A percentile compares a stretch with the other conserved stretches of the same genome.
Evolutionary conservation across 1,140 invertebrate genomes (phyloP).

Genomic region (Pogonomyrmex californicus): DNA sequence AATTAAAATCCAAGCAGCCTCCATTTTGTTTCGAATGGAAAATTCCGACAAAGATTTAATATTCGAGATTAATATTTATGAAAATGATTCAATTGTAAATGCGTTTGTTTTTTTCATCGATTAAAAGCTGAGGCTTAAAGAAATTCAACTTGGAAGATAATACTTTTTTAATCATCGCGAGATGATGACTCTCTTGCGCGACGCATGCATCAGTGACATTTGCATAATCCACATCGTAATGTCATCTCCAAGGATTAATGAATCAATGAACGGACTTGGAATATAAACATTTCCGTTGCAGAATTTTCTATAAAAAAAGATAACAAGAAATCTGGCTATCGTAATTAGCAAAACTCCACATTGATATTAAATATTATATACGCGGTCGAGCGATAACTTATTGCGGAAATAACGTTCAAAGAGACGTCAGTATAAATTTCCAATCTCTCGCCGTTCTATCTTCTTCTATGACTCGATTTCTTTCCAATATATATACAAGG

Average conservation of each 20-base stretch:
- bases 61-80: neutral
- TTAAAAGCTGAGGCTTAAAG: neutral
- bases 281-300: neutral
- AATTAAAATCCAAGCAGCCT: too few relatives aligned
- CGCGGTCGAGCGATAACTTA: neutral
- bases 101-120: neutral
- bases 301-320: neutral
- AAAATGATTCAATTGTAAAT: neutral
- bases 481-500: neutral
- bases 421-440: conserved; percentile 6
- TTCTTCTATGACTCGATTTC: conserved; percentile 6
- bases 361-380: neutral
- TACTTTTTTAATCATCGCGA: neutral
- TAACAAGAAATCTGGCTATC: neutral
- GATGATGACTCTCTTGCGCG: neutral
- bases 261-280: neutral
- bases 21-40: too few relatives aligned
- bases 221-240: neutral
- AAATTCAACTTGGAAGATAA: neutral
- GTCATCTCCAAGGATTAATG: neutral
- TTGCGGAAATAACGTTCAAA: neutral
- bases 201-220: neutral
- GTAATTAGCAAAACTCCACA: neutral
- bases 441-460: conserved; percentile 15
- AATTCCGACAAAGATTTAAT: too few relatives aligned